Evolutionary conservation across 2,797 vertebrate genomes (phyloP).

Genomic region (Myripristis murdjan): DNA sequence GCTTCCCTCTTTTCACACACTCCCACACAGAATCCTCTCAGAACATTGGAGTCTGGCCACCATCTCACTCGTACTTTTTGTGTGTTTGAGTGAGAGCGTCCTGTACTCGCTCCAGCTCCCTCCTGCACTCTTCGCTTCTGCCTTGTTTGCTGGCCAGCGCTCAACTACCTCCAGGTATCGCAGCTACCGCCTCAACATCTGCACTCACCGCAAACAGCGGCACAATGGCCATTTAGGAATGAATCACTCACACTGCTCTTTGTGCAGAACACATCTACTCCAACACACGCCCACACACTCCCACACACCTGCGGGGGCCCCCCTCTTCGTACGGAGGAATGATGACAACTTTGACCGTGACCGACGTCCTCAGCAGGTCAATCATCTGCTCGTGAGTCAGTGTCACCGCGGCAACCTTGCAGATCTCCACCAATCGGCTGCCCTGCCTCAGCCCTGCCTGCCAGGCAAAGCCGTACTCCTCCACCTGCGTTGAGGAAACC

Average conservation of each 20-base stretch:
- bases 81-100: conserved; percentile 60
- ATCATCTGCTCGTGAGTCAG: conserved; percentile 97
- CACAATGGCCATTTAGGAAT: conserved; percentile 7
- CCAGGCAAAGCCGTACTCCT: conserved; percentile 98
- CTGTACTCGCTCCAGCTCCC: conserved; percentile 32
- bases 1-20: conserved; percentile 76
- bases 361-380: conserved; percentile 94
- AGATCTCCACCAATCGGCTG: conserved; percentile 95
- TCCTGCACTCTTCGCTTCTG: conserved; percentile 40
- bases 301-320: conserved; percentile 89
- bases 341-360: conserved; percentile 96
- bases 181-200: conserved; percentile 42
- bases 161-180: background rate
- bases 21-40: conserved; percentile 77
- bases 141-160: background rate
- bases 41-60: conserved; percentile 74
- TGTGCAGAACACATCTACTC: conserved; percentile 1
- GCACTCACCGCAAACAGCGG: conserved; percentile 7
- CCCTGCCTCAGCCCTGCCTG: conserved; percentile 95
- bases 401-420: conserved; percentile 94
- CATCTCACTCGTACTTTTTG: conserved; percentile 63
- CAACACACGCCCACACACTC: background rate
- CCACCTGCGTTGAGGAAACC: conserved; percentile 81
- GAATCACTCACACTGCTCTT: conserved; percentile 6
- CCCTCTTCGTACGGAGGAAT: conserved; percentile 93